Percentiles rank a stretch among this genome's conserved stretches.
phyloP scores from a whole-genome alignment of 2,797 vertebrate species.

The Micromesistius poutassou region DNA sequence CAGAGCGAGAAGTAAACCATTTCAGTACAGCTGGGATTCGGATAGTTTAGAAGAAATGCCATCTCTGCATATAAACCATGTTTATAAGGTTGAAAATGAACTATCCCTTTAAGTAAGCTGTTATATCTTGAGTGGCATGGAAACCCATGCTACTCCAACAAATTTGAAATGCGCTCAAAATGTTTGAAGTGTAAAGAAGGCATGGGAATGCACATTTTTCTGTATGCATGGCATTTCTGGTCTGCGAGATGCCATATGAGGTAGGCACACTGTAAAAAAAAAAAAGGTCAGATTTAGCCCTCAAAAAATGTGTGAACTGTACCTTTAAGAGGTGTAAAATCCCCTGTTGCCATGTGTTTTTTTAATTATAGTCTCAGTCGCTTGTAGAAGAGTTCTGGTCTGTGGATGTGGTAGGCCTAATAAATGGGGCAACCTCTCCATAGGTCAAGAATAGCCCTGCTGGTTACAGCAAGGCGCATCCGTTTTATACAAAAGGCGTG shows the following conservation, averaged over 20 bases:
- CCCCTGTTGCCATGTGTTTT: background rate
- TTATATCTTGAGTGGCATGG: background rate
- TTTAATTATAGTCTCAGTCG: background rate
- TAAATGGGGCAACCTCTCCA: background rate
- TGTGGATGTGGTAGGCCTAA: constrained; percentile 9
- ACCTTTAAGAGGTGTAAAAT: background rate
- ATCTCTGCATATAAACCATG: background rate
- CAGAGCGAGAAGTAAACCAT: background rate
- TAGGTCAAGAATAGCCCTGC: constrained; percentile 1
- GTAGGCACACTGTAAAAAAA: background rate
- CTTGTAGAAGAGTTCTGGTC: background rate
- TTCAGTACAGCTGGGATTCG: background rate
- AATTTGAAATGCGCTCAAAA: background rate
- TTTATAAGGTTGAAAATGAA: background rate
- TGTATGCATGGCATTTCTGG: background rate
- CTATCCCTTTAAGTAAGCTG: background rate
- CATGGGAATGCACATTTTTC: background rate
- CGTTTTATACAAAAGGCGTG: constrained; percentile 32
- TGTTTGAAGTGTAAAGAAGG: background rate
- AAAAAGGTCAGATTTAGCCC: background rate
- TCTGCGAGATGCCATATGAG: background rate
- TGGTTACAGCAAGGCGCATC: constrained; percentile 30
- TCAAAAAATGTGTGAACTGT: background rate
- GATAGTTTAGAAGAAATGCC: background rate
- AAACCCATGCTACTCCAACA: background rate